phyloP scores from a whole-genome alignment of 2,888 invertebrate species.

The Pseudoips prasinana region DNA sequence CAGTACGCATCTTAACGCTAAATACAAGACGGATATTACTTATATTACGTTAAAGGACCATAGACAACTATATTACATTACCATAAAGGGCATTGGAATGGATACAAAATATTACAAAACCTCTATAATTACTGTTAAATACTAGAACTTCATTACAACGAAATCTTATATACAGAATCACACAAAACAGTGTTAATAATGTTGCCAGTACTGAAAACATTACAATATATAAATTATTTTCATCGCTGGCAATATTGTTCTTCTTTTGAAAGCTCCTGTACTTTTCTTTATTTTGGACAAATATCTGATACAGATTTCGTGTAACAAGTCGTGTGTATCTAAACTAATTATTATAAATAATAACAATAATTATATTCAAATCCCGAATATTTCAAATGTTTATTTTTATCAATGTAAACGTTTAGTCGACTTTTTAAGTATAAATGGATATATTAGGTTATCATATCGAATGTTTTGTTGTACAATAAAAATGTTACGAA shows the following conservation, averaged over 20 bases:
- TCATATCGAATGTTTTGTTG: conserved; percentile 17
- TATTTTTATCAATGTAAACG: conserved; percentile 32
- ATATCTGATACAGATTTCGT: conserved; percentile 16
- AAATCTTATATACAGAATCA: conserved; percentile 11
- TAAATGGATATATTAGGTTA: conserved; percentile 31
- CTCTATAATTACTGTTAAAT: conserved; percentile 40
- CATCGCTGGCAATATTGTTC: not conserved
- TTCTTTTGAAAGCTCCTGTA: not conserved
- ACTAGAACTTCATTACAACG: conserved; percentile 29
- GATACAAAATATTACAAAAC: conserved; percentile 77
- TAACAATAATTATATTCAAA: conserved; percentile 58
- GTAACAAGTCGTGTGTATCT: conserved; percentile 25
- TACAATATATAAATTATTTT: too few species aligned
- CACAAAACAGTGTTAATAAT: not conserved
- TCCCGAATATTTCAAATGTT: conserved; percentile 51
- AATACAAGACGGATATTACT: conserved; percentile 74
- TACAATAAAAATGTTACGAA: conserved; percentile 9
- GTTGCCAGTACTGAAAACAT: not conserved
- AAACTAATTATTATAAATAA: conserved; percentile 52
- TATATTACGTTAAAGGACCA: conserved; percentile 63
- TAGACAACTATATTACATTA: conserved; percentile 74
- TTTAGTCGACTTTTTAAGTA: conserved; percentile 28
- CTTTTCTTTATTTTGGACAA: conserved; percentile 1
- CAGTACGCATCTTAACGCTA: conserved; percentile 59
- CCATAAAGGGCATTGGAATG: conserved; percentile 69